phyloP scores from a whole-genome alignment of 1,140 invertebrate species.

The Aphis gossypii region DNA sequence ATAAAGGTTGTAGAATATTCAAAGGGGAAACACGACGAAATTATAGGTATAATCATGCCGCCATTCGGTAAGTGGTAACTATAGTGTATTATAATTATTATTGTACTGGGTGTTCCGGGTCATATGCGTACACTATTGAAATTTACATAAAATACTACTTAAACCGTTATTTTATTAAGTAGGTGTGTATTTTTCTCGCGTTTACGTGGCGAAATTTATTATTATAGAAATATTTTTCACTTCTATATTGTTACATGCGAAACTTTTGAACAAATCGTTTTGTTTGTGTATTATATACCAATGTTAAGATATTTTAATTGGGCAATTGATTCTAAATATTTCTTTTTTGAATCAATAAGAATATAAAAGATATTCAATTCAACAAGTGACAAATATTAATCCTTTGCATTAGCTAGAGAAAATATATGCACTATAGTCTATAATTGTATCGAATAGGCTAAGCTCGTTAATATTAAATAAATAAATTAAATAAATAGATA shows the following conservation, averaged over 20 bases:
- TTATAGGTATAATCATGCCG: slow-evolving; percentile 9
- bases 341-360: not conserved
- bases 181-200: not conserved
- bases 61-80: not conserved
- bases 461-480: too few species aligned
- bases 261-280: slow-evolving; percentile 18
- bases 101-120: not conserved
- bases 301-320: not conserved
- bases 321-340: not conserved
- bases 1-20: not conserved
- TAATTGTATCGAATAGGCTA: too few species aligned
- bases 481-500: too few species aligned
- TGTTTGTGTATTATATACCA: not conserved
- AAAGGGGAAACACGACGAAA: not conserved
- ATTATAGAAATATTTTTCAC: not conserved
- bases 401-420: not conserved
- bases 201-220: not conserved
- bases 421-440: not conserved
- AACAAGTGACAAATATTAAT: not conserved
- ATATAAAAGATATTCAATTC: not conserved
- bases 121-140: slow-evolving; percentile 13
- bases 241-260: not conserved
- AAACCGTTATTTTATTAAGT: slow-evolving; percentile 30
- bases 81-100: not conserved
- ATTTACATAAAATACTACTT: slow-evolving; percentile 40